Evolutionary conservation across 2,888 invertebrate species (phyloP).

Genomic region (Archaeoteleia sp.): DNA sequence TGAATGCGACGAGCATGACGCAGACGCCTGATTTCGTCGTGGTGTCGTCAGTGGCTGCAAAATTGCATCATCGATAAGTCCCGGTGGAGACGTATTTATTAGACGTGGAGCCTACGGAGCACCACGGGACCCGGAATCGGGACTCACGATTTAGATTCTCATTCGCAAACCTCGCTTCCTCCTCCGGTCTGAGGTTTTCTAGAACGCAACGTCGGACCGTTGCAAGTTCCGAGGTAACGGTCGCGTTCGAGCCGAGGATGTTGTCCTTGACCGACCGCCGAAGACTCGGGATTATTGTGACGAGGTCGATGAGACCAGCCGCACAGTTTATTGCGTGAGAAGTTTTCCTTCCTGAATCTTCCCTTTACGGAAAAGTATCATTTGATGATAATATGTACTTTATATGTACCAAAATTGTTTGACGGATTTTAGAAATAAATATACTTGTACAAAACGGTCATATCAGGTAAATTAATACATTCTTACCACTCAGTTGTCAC

Average conservation of each 20-base stretch:
- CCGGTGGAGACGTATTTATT: neutral
- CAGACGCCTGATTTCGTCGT: neutral
- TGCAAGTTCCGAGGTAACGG: conserved; percentile 59
- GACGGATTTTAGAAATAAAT: too few relatives aligned
- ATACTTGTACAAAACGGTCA: too few relatives aligned
- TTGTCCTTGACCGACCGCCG: conserved; percentile 67
- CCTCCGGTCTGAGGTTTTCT: conserved; percentile 9
- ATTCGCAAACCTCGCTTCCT: too few relatives aligned
- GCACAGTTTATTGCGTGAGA: conserved; percentile 28
- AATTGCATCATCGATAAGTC: neutral
- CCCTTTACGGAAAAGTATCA: conserved; percentile 8
- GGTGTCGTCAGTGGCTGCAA: neutral
- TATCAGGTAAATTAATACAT: too few relatives aligned
- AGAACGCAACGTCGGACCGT: conserved; percentile 2
- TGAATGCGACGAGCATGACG: conserved; percentile 10
- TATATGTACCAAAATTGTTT: too few relatives aligned
- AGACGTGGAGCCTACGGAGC: too few relatives aligned
- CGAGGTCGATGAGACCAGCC: conserved; percentile 40
- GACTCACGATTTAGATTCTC: too few relatives aligned
- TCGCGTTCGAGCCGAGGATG: conserved; percentile 60
- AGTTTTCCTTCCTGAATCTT: conserved; percentile 30
- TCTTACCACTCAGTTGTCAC: too few relatives aligned
- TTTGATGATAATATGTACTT: too few relatives aligned
- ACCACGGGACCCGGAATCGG: too few relatives aligned
- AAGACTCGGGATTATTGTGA: conserved; percentile 48